A percentile compares a stretch with the other conserved stretches of the same genome.
These are phyloP conservation scores for Bagarius yarrelli DNA, from an alignment of 2,113 vertebrate genomes.

Conservation along the genomic window DNA sequence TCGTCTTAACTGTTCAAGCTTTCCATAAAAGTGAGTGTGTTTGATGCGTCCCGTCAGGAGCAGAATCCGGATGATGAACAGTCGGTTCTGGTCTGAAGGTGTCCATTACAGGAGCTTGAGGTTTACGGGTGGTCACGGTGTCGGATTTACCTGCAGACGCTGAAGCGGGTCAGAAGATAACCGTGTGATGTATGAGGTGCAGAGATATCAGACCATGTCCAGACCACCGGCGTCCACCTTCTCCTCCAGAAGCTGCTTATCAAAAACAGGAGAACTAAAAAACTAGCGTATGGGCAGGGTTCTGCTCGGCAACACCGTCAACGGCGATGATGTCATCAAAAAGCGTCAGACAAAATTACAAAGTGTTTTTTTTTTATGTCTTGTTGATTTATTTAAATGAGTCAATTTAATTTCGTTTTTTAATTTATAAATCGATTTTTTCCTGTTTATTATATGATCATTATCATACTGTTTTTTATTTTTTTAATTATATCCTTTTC, in stretches of 20 bases:
- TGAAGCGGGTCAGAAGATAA: constrained; percentile 28
- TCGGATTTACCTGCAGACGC: constrained; percentile 28
- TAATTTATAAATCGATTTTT: too few species aligned
- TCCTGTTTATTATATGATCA: too few species aligned
- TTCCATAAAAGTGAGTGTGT: too few species aligned
- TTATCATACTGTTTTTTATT: too few species aligned
- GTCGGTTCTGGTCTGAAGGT: background rate
- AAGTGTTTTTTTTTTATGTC: background rate
- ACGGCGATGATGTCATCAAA: background rate
- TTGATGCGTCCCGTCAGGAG: too few species aligned
- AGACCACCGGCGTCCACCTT: constrained; percentile 20
- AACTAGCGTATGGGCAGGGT: background rate
- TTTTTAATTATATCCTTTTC: too few species aligned
- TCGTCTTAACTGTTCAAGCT: too few species aligned
- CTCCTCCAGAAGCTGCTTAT: constrained; percentile 8
- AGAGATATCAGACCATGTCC: constrained; percentile 18
- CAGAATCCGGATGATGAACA: too few species aligned
- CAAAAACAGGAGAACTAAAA: constrained; percentile 11
- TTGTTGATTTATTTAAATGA: background rate
- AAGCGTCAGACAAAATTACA: background rate
- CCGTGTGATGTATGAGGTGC: constrained; percentile 38
- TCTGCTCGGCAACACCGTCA: background rate
- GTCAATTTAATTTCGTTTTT: too few species aligned
- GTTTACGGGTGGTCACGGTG: constrained; percentile 40
- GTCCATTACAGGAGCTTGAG: constrained; percentile 26